A percentile compares a stretch with the other conserved stretches of the same genome.
phyloP scores from a whole-genome alignment of 2,797 vertebrate species.

The Silurus aristotelis region DNA sequence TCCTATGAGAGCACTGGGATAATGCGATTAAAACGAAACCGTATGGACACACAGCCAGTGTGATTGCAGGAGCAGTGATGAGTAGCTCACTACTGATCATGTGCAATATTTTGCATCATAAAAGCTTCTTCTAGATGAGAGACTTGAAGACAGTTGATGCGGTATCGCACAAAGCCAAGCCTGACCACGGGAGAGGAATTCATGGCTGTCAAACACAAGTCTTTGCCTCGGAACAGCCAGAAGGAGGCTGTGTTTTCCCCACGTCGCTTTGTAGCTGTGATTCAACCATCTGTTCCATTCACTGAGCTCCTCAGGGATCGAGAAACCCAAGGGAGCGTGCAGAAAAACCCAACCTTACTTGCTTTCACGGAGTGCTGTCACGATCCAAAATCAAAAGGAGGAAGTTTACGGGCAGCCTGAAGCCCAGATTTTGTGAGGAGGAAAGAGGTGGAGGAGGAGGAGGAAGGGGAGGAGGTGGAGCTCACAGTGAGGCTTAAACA shows the following conservation, averaged over 20 bases:
- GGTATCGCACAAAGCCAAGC: conserved; percentile 57
- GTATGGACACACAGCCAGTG: neutral
- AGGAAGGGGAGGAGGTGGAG: too few species aligned
- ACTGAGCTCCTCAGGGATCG: conserved; percentile 13
- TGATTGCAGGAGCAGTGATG: neutral
- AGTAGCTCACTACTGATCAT: too few species aligned
- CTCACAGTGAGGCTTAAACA: neutral
- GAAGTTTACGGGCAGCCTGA: conserved; percentile 27
- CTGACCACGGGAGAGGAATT: conserved; percentile 52
- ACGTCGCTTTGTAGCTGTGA: conserved; percentile 1
- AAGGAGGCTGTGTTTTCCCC: conserved; percentile 29
- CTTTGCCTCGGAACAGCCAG: neutral
- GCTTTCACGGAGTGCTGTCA: conserved; percentile 25
- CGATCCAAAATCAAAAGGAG: conserved; percentile 20
- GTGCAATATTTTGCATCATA: neutral
- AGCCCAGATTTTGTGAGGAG: neutral
- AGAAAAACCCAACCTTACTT: conserved; percentile 12
- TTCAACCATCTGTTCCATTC: conserved; percentile 37
- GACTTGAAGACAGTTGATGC: neutral
- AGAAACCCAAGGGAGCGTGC: conserved; percentile 26
- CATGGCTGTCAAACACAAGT: conserved; percentile 53
- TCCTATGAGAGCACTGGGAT: neutral
- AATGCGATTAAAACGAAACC: too few species aligned
- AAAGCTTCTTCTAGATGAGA: neutral
- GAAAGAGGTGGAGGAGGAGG: neutral